A percentile compares a stretch with the other conserved stretches of the same genome.
phyloP scores from a whole-genome alignment of 1,140 invertebrate genomes.

The Drosophila hydei region DNA sequence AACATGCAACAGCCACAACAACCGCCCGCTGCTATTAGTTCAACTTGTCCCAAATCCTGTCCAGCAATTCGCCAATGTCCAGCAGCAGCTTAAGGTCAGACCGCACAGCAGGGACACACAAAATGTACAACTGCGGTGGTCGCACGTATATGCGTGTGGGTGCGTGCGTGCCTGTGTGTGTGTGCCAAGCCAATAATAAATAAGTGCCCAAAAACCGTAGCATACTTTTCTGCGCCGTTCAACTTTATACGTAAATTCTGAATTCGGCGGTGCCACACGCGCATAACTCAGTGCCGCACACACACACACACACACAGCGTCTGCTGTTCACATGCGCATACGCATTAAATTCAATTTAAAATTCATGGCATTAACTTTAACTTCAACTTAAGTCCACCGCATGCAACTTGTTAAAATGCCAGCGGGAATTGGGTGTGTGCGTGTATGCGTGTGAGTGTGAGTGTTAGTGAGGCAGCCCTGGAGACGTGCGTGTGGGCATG shows the following conservation, averaged over 20 bases:
- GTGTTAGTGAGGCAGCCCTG: neutral
- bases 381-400: conserved; percentile 77
- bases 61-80: conserved; percentile 51
- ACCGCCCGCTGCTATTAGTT: conserved; percentile 68
- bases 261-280: conserved; percentile 43
- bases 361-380: conserved; percentile 82
- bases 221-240: conserved; percentile 68
- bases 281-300: conserved; percentile 6
- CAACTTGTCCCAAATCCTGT: conserved; percentile 60
- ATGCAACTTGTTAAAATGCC: conserved; percentile 76
- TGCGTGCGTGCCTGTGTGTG: conserved; percentile 23
- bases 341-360: conserved; percentile 82
- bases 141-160: conserved; percentile 12
- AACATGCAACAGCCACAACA: neutral
- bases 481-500: conserved; percentile 15
- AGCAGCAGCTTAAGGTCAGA: conserved; percentile 52
- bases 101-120: conserved; percentile 38
- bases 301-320: neutral
- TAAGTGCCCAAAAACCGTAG: conserved; percentile 71
- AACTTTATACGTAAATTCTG: conserved; percentile 75
- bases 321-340: conserved; percentile 53
- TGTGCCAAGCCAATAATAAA: conserved; percentile 70
- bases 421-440: conserved; percentile 23
- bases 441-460: conserved; percentile 3
- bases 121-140: conserved; percentile 13